Evolutionary conservation across 2,113 vertebrate genomes (phyloP).

Genomic region (Eleginops maclovinus): DNA sequence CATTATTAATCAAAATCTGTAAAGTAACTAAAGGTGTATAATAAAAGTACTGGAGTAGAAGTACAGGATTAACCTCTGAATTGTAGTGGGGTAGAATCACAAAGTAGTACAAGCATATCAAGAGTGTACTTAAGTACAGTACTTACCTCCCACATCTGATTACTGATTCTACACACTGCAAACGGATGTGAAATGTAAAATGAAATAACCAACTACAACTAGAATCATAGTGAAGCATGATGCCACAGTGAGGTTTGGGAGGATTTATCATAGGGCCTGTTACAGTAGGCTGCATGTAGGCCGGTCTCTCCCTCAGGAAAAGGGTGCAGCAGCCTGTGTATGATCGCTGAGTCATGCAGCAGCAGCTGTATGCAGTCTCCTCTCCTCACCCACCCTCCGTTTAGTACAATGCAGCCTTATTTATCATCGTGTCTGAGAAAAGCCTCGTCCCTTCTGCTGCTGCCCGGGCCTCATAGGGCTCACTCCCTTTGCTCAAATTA

Average conservation of each 20-base stretch:
- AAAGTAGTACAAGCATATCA: no score
- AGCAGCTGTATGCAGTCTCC: conserved; percentile 24
- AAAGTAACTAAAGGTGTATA: no score
- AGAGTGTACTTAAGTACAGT: no score
- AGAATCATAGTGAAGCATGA: not conserved
- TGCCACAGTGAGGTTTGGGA: not conserved
- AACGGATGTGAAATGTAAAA: not conserved
- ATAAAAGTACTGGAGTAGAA: no score
- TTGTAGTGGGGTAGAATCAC: no score
- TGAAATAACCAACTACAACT: no score
- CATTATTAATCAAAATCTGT: no score
- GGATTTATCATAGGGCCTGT: not conserved
- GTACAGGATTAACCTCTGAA: no score
- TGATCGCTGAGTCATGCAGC: conserved; percentile 79
- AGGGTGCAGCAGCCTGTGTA: conserved; percentile 55
- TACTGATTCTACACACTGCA: not conserved
- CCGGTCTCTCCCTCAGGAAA: conserved; percentile 33
- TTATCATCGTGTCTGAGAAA: conserved; percentile 50
- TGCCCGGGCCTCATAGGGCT: not conserved
- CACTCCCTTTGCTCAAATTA: not conserved
- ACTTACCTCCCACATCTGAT: no score
- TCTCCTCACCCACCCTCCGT: conserved; percentile 54
- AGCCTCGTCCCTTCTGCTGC: conserved; percentile 17
- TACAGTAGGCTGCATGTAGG: not conserved
- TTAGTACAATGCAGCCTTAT: conserved; percentile 71